A percentile compares a stretch with the other conserved stretches of the same genome.
Conservation (phyloP, 2,113 vertebrate genomes). For the Ammospiza caudacuta region DNA sequence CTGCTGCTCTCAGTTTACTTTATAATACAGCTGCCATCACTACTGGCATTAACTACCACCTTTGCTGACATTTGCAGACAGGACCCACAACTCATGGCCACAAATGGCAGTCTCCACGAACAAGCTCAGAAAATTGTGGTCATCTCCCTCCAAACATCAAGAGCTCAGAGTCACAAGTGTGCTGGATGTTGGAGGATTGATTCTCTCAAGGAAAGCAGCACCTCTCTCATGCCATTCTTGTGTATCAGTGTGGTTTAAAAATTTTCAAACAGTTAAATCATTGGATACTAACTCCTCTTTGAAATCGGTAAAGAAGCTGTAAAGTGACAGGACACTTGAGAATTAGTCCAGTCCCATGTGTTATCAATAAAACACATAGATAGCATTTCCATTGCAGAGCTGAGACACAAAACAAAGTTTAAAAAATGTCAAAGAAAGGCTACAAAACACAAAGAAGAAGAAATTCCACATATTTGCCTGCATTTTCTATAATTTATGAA, state of each 20-base stretch:
- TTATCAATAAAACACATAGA: background rate
- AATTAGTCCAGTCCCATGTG: background rate
- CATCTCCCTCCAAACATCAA: background rate
- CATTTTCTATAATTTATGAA: background rate
- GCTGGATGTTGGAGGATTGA: background rate
- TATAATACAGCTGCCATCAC: background rate
- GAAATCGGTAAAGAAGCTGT: background rate
- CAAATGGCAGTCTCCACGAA: background rate
- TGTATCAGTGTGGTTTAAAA: background rate
- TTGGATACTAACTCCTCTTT: background rate
- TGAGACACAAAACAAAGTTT: background rate
- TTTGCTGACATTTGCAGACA: background rate
- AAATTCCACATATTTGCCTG: background rate
- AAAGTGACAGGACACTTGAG: background rate
- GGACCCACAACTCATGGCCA: background rate
- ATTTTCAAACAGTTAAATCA: background rate
- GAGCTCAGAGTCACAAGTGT: background rate
- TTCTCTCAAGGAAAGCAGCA: background rate
- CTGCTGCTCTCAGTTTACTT: background rate
- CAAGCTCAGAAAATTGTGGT: background rate
- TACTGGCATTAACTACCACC: background rate
- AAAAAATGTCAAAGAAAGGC: background rate
- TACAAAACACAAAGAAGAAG: background rate
- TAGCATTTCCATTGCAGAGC: background rate
- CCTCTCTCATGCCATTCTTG: background rate